A percentile compares a stretch with the other conserved stretches of the same genome.
phyloP scores from a whole-genome alignment of 2,113 vertebrate genomes.

The Lasiurus cinereus region DNA sequence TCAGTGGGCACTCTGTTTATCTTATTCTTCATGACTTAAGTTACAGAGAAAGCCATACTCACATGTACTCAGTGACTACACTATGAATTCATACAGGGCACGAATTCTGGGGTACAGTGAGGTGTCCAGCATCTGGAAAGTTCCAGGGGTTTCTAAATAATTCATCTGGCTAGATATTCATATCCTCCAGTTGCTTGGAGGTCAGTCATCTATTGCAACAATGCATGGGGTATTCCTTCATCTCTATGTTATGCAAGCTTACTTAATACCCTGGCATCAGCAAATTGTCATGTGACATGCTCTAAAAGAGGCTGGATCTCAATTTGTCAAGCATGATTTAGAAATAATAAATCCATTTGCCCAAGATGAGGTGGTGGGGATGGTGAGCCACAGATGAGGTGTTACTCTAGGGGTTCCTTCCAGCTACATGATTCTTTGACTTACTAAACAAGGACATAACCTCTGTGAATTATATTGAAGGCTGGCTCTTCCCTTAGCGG shows the following conservation, averaged over 20 bases:
- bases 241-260: slow-evolving; percentile 42
- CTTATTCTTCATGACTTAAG: neutral
- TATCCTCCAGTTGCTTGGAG: slow-evolving; percentile 34
- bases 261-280: slow-evolving; percentile 25
- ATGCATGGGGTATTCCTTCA: neutral
- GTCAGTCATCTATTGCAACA: slow-evolving; percentile 29
- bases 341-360: slow-evolving; percentile 69
- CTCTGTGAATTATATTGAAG: slow-evolving; percentile 64
- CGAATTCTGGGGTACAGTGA: neutral
- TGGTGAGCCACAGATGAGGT: neutral
- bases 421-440: slow-evolving; percentile 44
- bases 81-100: neutral
- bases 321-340: slow-evolving; percentile 75
- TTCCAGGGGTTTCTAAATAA: neutral
- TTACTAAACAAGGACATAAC: slow-evolving; percentile 73
- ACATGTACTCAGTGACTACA: neutral
- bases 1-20: neutral
- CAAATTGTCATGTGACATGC: slow-evolving; percentile 46
- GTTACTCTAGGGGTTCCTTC: neutral
- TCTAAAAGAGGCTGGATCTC: slow-evolving; percentile 59
- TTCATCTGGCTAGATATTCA: neutral
- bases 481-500: slow-evolving; percentile 31
- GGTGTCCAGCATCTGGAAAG: neutral
- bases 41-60: neutral
- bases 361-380: neutral